These are phyloP conservation scores for Ctena decussata DNA, from an alignment of 2,888 invertebrate genomes.

Conservation along the genomic window DNA sequence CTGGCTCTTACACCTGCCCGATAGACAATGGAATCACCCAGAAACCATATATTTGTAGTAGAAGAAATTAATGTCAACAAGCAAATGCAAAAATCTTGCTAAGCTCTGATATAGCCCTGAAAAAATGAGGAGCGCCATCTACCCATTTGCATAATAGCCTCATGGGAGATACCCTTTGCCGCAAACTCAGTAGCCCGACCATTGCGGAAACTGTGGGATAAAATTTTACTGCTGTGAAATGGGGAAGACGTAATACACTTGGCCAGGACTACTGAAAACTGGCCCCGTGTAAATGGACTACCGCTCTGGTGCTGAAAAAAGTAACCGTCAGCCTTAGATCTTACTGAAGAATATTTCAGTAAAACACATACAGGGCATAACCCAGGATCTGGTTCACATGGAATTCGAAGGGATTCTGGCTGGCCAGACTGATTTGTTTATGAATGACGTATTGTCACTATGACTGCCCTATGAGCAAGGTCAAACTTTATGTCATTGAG, in stretches of 20 bases:
- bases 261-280: not conserved
- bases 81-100: not conserved
- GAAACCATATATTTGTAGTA: constrained; percentile 5
- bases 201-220: constrained; percentile 11
- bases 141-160: constrained; percentile 15
- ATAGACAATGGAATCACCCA: constrained; percentile 10
- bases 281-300: not conserved
- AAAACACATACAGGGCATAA: constrained; percentile 1
- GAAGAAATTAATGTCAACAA: not conserved
- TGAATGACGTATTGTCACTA: not conserved
- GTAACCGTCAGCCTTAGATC: not conserved
- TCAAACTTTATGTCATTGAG: not conserved
- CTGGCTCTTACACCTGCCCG: constrained; percentile 5
- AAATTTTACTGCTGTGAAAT: not conserved
- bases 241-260: not conserved
- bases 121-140: constrained; percentile 5
- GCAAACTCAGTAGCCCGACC: constrained; percentile 20
- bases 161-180: not conserved
- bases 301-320: not conserved
- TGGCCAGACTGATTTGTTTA: not conserved
- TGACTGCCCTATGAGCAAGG: not conserved
- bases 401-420: not conserved
- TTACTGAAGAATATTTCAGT: not conserved
- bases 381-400: not conserved
- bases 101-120: not conserved